phyloP scores from a whole-genome alignment of 2,113 vertebrate genomes.

The Cebus imitator region DNA sequence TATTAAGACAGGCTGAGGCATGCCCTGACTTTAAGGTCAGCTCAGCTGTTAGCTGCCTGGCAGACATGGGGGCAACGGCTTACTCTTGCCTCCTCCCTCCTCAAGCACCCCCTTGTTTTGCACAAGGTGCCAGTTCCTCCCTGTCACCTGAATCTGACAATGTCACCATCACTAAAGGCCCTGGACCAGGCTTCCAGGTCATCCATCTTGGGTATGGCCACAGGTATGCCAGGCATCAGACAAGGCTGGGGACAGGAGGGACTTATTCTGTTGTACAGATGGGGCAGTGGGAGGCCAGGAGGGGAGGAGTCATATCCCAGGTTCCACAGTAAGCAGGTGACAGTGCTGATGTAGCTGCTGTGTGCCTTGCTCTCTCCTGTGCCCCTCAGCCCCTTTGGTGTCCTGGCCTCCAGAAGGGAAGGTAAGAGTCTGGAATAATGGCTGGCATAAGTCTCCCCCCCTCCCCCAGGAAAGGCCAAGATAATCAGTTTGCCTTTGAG shows the following conservation, averaged over 20 bases:
- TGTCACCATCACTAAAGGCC: not conserved
- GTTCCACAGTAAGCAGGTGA: not conserved
- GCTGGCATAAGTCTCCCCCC: not conserved
- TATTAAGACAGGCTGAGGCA: not conserved
- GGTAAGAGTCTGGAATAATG: not conserved
- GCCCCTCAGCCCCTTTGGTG: not conserved
- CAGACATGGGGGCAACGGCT: not conserved
- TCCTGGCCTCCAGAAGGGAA: not conserved
- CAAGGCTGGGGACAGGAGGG: not conserved
- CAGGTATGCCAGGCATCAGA: not conserved
- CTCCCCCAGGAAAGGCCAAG: not conserved
- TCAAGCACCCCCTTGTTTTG: not conserved
- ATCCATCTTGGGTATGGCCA: not conserved
- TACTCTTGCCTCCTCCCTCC: not conserved
- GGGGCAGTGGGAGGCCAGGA: fast-evolving
- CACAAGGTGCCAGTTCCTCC: not conserved
- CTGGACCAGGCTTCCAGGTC: not conserved
- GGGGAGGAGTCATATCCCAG: not conserved
- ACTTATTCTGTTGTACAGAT: not conserved
- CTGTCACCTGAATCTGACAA: not conserved
- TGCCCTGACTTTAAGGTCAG: not conserved
- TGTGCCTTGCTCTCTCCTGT: too few relatives aligned
- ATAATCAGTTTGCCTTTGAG: not conserved
- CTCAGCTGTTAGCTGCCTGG: not conserved
- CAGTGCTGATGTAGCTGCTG: not conserved